Conservation (phyloP, 2,113 vertebrate genomes). For the Sprattus sprattus region DNA sequence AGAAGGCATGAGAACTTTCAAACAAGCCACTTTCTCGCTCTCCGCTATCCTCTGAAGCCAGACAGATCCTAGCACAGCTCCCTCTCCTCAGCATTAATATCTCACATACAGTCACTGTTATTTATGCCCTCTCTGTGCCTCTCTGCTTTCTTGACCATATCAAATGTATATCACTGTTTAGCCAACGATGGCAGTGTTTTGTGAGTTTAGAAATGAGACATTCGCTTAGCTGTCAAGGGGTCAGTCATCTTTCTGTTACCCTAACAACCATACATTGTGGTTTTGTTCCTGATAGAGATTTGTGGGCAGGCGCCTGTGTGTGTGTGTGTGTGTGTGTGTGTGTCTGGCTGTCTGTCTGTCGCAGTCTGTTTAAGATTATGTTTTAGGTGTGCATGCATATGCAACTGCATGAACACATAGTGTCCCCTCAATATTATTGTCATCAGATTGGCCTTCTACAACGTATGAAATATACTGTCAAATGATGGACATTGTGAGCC, state of each 20-base stretch:
- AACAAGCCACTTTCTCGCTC: conserved; percentile 55
- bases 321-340: not conserved
- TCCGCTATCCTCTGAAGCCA: conserved; percentile 18
- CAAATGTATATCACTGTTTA: conserved; percentile 20
- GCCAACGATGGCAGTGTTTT: not conserved
- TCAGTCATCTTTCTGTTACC: not conserved
- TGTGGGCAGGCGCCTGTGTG: not conserved
- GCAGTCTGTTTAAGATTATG: not conserved
- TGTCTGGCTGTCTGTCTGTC: not conserved
- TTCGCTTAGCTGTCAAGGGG: not conserved
- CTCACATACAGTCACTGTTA: not conserved
- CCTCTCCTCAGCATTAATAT: not conserved
- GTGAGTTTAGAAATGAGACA: conserved; percentile 6
- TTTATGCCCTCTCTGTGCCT: not conserved
- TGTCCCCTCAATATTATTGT: not conserved
- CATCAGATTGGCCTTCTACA: conserved; percentile 13
- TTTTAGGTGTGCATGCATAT: not conserved
- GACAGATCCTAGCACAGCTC: conserved; percentile 8
- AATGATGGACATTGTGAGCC: conserved; percentile 54
- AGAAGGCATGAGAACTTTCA: conserved; percentile 82
- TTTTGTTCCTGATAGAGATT: not conserved
- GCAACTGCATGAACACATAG: not conserved
- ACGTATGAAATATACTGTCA: conserved; percentile 35
- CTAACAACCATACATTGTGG: not conserved
- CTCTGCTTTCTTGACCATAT: not conserved